Base-by-base conservation (phyloP, 2,888 invertebrate species). In the Drosophila kanekoi region DNA sequence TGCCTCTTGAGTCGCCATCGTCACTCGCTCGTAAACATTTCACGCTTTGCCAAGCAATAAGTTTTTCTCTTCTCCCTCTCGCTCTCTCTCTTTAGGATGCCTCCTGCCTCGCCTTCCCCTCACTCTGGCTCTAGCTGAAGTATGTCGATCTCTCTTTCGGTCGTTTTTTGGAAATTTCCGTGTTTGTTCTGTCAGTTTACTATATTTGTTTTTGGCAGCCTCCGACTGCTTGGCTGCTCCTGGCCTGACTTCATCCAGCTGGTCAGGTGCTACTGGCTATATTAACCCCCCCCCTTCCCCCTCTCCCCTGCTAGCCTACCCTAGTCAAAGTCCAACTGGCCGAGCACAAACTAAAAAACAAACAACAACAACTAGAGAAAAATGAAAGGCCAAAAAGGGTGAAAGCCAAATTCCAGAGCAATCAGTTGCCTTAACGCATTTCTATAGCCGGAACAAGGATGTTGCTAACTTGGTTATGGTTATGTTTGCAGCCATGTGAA, bases 11-110 rank as follows among this genome's bases (percentile, higher is more conserved):
- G 77, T 77, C 87, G 73, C 73, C 84, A 75, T 86, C 84, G 89
- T 83, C 84, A 87, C 68, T 89, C 77, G 89, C 87, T 86, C 87
- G 89, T 87, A 85, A 89, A 87, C 89, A 85, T 89, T 85, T 85
- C 74, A 89, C 87, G 89, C 89, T 85, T 81, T 85, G 81, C 89
- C 84, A 76, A 79, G 89, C 84, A 88, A 83, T 88, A 83, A 86
- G 78, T 77, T 79, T 62, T 68, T 61, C 64, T 52, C 57, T 49
- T 56, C 47, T 52, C 45, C 33, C n/a, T 14, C 14, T 61, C 16
- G 37, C 32, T 61, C 28, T 10, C 38, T 41, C 40, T 32, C 37
- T 14, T 16, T 8, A 28, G 28, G 2, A 28, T 28, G 35, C 20
- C 38, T 45, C 23, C 16, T 18, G 23, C 44, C 35, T 52, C 37